Evolutionary conservation across 2,888 invertebrate genomes (phyloP).

Genomic region (Platycheirus albimanus): DNA sequence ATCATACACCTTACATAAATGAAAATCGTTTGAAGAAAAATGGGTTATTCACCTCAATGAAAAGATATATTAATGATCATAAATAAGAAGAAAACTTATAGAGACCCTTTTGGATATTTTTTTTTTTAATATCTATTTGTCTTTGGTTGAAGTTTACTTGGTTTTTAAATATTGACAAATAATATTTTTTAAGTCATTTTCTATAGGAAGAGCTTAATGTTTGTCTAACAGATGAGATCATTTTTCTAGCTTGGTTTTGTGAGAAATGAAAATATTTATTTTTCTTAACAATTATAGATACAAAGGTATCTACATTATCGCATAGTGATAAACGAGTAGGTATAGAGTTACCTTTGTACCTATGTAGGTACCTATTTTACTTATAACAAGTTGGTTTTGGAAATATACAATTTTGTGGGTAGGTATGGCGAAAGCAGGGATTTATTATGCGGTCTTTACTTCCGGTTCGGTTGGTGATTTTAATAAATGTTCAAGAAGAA

Average conservation of each 20-base stretch:
- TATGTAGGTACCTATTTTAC: too few relatives aligned
- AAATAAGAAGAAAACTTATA: constrained; percentile 35
- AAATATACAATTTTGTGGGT: too few relatives aligned
- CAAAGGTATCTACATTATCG: too few relatives aligned
- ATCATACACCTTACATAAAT: constrained; percentile 11
- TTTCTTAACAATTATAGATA: neutral
- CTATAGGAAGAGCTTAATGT: neutral
- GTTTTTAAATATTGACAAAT: constrained; percentile 56
- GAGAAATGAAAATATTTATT: constrained; percentile 32
- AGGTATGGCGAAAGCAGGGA: too few relatives aligned
- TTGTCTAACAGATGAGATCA: constrained; percentile 21
- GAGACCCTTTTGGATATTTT: constrained; percentile 18
- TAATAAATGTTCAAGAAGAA: too few relatives aligned
- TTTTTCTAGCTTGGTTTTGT: constrained; percentile 1
- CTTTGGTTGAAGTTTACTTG: constrained; percentile 37
- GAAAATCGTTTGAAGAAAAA: constrained; percentile 46
- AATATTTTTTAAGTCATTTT: constrained; percentile 32
- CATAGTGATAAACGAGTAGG: too few relatives aligned
- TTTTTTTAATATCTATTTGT: constrained; percentile 22
- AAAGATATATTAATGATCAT: constrained; percentile 34
- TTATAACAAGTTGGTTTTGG: too few relatives aligned
- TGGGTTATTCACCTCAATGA: constrained; percentile 57
- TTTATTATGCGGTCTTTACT: too few relatives aligned
- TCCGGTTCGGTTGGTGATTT: too few relatives aligned
- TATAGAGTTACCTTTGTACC: too few relatives aligned